Conservation (phyloP, 92 coral and sea anemone genomes). For the Porites divaricata region DNA sequence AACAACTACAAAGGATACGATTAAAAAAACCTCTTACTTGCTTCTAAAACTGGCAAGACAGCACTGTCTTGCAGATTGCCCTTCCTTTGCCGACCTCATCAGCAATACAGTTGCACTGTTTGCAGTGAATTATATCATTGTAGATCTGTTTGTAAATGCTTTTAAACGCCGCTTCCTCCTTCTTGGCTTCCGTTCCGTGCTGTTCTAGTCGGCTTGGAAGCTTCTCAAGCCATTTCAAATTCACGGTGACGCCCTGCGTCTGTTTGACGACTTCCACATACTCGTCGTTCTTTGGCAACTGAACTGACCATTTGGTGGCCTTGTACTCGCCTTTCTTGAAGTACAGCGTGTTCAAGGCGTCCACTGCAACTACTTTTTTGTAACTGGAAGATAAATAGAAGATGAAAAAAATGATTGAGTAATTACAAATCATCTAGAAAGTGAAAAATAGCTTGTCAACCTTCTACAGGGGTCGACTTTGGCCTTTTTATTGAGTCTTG, state of each 20-base stretch:
- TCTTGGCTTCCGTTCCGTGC: background rate
- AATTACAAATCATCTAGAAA: background rate
- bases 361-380: slow-evolving; percentile 59
- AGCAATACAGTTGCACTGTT: slow-evolving; percentile 50
- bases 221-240: slow-evolving; percentile 54
- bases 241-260: slow-evolving; percentile 67
- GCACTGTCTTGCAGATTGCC: slow-evolving; percentile 48
- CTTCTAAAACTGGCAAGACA: slow-evolving; percentile 3
- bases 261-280: slow-evolving; percentile 56
- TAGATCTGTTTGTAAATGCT: slow-evolving; percentile 27
- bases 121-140: slow-evolving; percentile 33
- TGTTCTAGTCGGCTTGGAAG: background rate
- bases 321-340: background rate
- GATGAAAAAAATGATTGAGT: background rate
- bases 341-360: slow-evolving; percentile 42
- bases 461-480: background rate
- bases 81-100: slow-evolving; percentile 70
- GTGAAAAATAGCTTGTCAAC: background rate
- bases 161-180: slow-evolving; percentile 12
- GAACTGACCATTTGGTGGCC: slow-evolving; percentile 19
- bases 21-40: slow-evolving; percentile 6
- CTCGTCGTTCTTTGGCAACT: slow-evolving; percentile 51
- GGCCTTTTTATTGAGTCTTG: too few species aligned
- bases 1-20: too few species aligned
- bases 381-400: slow-evolving; percentile 29